Evolutionary conservation across 2,797 vertebrate species (phyloP).

Genomic region (Anas acuta): DNA sequence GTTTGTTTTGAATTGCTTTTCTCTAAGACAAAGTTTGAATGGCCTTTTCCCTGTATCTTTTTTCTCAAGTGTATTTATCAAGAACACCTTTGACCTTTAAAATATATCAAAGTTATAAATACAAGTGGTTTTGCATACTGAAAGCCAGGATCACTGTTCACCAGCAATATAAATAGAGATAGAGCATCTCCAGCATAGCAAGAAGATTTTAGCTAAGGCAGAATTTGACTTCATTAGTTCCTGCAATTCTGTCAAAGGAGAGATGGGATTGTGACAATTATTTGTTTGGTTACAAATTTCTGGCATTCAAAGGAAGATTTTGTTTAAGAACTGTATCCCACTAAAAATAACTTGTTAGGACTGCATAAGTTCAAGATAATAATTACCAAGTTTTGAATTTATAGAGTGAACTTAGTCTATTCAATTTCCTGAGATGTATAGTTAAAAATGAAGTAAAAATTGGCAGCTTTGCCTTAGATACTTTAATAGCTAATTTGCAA

Average conservation of each 20-base stretch:
- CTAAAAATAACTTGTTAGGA: background rate
- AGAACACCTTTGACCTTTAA: background rate
- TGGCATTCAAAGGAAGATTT: background rate
- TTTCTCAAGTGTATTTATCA: background rate
- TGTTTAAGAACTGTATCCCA: background rate
- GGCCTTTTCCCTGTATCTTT: accelerated
- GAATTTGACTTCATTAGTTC: background rate
- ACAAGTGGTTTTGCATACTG: background rate
- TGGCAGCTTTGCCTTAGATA: background rate
- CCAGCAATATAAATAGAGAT: background rate
- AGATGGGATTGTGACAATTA: background rate
- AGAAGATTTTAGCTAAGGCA: background rate
- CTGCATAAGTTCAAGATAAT: background rate
- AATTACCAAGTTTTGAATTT: background rate
- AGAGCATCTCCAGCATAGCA: background rate
- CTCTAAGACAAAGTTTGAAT: background rate
- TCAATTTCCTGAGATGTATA: background rate
- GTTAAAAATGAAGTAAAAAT: background rate
- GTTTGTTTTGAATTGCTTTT: background rate
- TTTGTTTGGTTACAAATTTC: background rate
- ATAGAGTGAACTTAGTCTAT: background rate
- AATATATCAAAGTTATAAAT: background rate
- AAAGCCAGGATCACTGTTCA: background rate
- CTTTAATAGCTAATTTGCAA: background rate
- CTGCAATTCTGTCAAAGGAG: background rate